A percentile compares a stretch with the other conserved stretches of the same genome.
Conservation (phyloP, 2,113 vertebrate genomes). For the Myotis lucifugus region DNA sequence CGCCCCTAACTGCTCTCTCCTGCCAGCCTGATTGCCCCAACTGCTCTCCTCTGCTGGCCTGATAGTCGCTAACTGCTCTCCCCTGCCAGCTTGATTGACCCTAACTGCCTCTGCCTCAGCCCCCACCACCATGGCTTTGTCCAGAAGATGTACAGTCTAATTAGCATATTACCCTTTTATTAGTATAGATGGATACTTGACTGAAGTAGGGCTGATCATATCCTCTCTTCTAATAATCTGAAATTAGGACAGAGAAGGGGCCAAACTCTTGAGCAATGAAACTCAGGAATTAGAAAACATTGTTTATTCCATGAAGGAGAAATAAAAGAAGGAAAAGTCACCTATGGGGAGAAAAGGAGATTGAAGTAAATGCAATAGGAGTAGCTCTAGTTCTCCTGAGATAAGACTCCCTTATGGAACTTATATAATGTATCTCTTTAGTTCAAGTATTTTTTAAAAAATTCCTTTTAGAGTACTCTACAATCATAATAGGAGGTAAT, state of each 20-base stretch:
- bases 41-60: too few species aligned
- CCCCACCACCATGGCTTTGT: too few species aligned
- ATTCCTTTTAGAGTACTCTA: background rate
- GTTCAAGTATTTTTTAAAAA: background rate
- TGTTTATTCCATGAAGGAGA: background rate
- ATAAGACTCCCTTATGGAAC: background rate
- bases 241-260: background rate
- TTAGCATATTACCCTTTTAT: too few species aligned
- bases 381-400: background rate
- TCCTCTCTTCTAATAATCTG: background rate
- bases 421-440: background rate
- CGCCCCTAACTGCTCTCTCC: too few species aligned
- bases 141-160: too few species aligned
- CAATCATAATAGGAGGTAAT: background rate
- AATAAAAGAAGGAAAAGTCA: background rate
- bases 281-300: background rate
- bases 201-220: background rate
- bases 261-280: background rate
- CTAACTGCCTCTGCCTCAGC: too few species aligned
- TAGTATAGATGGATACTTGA: background rate
- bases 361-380: background rate
- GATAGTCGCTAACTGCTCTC: too few species aligned
- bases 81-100: too few species aligned
- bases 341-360: background rate
- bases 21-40: too few species aligned